These are phyloP conservation scores for Hybognathus amarus DNA, from an alignment of 2,797 vertebrate species.

Conservation along the genomic window DNA sequence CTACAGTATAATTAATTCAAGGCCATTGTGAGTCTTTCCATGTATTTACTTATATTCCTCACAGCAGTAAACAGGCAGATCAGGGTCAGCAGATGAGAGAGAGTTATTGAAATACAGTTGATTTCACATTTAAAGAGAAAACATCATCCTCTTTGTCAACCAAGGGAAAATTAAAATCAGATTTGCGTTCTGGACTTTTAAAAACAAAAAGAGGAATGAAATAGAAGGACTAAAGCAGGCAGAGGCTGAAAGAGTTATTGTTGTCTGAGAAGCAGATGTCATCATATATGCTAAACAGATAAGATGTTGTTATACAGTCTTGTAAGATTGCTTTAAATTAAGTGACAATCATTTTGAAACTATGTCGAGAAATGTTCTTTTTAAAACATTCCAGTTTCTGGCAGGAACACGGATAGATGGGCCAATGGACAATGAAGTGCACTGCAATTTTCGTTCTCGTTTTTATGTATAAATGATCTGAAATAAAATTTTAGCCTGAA, in stretches of 20 bases:
- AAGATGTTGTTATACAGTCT: constrained; percentile 10
- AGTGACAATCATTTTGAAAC: constrained; percentile 29
- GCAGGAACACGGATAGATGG: background rate
- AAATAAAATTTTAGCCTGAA: background rate
- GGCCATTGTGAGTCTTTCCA: constrained; percentile 12
- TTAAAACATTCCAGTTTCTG: background rate
- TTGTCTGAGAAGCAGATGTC: constrained; percentile 23
- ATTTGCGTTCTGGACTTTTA: background rate
- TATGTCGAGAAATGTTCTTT: background rate
- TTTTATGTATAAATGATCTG: background rate
- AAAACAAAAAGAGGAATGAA: constrained; percentile 35
- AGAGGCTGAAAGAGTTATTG: constrained; percentile 15
- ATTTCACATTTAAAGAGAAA: constrained; percentile 20
- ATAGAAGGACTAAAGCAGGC: constrained; percentile 1
- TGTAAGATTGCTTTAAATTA: constrained; percentile 23
- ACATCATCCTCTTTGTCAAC: constrained; percentile 36
- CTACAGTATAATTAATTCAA: constrained; percentile 17
- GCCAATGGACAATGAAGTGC: background rate
- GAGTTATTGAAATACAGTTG: background rate
- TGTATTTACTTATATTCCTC: constrained; percentile 24
- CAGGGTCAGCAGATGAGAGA: constrained; percentile 16
- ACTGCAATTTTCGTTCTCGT: background rate
- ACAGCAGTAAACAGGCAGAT: constrained; percentile 23
- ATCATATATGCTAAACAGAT: constrained; percentile 33
- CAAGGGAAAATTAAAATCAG: constrained; percentile 32